Evolutionary conservation across 2,888 invertebrate genomes (phyloP), one percentile per base, ranked within the genome.

Genomic region (Sphaerophoria taeniata): DNA sequence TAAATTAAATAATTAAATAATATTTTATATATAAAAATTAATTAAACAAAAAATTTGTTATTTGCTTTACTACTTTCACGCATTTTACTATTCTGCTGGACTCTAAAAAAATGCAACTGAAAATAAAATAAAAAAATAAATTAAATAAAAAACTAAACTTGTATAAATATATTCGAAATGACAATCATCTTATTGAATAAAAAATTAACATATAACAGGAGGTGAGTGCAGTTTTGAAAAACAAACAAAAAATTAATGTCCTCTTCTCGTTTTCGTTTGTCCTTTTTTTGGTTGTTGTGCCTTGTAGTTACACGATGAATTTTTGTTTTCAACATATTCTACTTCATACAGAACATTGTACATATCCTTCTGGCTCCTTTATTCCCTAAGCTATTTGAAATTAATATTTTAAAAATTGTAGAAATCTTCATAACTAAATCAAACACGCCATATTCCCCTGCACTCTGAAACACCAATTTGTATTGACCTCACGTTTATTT

Each of bases 61-160:
- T 81, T 65, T 85, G 85, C 85, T 85, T 85, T 85, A 76, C 81
- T 85, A 81, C 81, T 85, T 81, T 85, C 85, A 85, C 85, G 85
- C 81, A 76, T 47, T 51, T 43, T 73, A 77, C 85, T 81, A 77
- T 74, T 85, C 85, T 81, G 73, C 85, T 81, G 85, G 85, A 85
- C 76, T 73, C 75, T 58, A 58, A 4, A 58, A 4, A 47, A 73
- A 34, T 81, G 81, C 85, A 81, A 81, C 81, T 85, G 65, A 76
- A 76, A 75, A 45, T 43, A 39, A 51, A 49, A 45, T 60, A 14
- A 69, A 73, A 45, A 47, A 63, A 9, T 51, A 72, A 67, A 36
- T 31, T 65, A 63, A 49, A 69, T 43, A 53, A 53, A 71, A n/a
- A 73, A 63, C 39, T 36, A 36, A 67, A 56, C 47, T 47, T 24